phyloP scores from a whole-genome alignment of 2,113 vertebrate genomes.

The Halcyon senegalensis region DNA sequence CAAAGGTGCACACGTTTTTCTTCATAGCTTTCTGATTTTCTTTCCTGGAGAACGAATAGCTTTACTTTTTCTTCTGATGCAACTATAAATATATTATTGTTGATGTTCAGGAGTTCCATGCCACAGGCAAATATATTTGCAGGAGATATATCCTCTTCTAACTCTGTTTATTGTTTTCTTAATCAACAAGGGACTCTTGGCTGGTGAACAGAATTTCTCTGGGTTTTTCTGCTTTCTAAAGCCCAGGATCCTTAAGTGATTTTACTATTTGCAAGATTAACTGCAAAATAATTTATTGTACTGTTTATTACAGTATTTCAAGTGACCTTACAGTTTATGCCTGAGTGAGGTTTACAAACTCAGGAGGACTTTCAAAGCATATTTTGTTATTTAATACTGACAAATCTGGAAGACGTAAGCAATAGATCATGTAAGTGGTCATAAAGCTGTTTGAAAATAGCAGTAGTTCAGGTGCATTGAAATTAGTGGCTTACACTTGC shows the following conservation, averaged over 20 bases:
- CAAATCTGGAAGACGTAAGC: background rate
- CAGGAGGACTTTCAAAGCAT: background rate
- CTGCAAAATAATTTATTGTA: background rate
- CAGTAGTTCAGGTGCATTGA: slow-evolving; percentile 26
- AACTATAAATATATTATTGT: background rate
- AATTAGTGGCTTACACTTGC: slow-evolving; percentile 51
- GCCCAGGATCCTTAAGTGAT: slow-evolving; percentile 31
- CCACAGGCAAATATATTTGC: background rate
- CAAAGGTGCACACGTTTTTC: background rate
- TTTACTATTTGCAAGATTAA: background rate
- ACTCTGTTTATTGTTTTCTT: background rate
- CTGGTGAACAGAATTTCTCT: slow-evolving; percentile 59
- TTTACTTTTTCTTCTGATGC: background rate
- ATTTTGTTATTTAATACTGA: background rate
- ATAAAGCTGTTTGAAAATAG: background rate
- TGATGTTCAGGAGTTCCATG: background rate
- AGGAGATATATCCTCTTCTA: background rate
- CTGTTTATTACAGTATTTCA: background rate
- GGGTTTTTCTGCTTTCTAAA: slow-evolving; percentile 70
- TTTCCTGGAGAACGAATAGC: background rate
- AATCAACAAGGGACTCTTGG: background rate
- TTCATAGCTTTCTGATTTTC: background rate
- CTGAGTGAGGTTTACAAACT: slow-evolving; percentile 18
- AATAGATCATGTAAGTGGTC: background rate
- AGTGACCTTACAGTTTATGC: background rate